These are phyloP conservation scores for Griposia aprilina DNA, from an alignment of 2,888 invertebrate species.

Conservation along the genomic window DNA sequence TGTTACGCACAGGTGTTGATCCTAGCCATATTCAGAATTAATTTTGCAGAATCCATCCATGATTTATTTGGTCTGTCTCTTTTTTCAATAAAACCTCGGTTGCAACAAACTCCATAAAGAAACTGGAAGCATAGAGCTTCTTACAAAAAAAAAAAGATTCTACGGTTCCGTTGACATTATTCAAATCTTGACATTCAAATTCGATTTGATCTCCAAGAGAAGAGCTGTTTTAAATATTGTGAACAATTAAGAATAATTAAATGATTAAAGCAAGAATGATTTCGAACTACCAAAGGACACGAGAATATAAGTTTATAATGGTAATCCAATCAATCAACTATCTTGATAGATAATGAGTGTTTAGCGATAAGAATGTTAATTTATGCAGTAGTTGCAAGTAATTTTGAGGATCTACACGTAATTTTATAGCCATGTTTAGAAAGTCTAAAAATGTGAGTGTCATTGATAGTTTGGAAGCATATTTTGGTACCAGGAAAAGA, in stretches of 20 bases:
- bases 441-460: conserved; percentile 53
- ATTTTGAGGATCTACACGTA: conserved; percentile 60
- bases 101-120: not conserved
- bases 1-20: not conserved
- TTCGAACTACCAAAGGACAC: conserved; percentile 77
- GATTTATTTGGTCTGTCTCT: not conserved
- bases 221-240: conserved; percentile 7
- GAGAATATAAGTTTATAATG: conserved; percentile 85
- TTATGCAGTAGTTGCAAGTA: conserved; percentile 66
- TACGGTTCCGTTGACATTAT: conserved; percentile 17
- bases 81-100: conserved; percentile 5
- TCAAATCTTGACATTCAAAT: conserved; percentile 40
- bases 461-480: not conserved
- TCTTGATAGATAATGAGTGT: conserved; percentile 66
- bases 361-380: conserved; percentile 70
- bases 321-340: conserved; percentile 74
- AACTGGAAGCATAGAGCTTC: conserved; percentile 29
- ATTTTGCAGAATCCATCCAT: not conserved
- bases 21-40: not conserved
- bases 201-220: conserved; percentile 34
- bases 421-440: conserved; percentile 36
- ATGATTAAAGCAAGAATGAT: conserved; percentile 71
- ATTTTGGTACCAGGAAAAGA: not conserved
- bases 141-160: conserved; percentile 9
- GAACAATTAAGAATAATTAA: conserved; percentile 21